Percentiles rank a stretch among this genome's conserved stretches.
Evolutionary conservation across 2,888 invertebrate species (phyloP).

Genomic region (Diloba caeruleocephala): DNA sequence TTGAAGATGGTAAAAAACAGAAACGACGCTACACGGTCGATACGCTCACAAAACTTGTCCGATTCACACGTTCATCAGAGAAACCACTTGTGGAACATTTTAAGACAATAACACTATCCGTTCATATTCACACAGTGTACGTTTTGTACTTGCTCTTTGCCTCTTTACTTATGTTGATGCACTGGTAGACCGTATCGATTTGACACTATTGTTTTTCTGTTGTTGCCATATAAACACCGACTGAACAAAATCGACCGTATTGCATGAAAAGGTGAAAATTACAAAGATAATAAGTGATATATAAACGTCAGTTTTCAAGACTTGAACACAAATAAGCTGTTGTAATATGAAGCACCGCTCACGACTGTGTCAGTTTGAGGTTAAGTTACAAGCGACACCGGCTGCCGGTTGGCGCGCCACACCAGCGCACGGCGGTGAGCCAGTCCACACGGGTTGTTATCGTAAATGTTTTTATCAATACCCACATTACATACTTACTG

Average conservation of each 20-base stretch:
- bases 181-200: slow-evolving; percentile 58
- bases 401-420: slow-evolving; percentile 80
- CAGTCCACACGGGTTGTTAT: slow-evolving; percentile 73
- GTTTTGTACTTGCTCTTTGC: slow-evolving; percentile 31
- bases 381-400: slow-evolving; percentile 87
- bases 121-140: slow-evolving; percentile 36
- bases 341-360: slow-evolving; percentile 83
- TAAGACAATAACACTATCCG: slow-evolving; percentile 25
- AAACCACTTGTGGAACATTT: slow-evolving; percentile 60
- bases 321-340: slow-evolving; percentile 74
- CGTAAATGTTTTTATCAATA: slow-evolving; percentile 21
- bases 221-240: slow-evolving; percentile 41
- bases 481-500: no score
- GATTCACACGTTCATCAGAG: slow-evolving; percentile 64
- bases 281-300: slow-evolving; percentile 18
- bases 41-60: slow-evolving; percentile 56
- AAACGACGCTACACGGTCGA: slow-evolving; percentile 50
- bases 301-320: slow-evolving; percentile 45
- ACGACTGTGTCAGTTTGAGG: slow-evolving; percentile 88
- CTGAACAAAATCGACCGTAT: slow-evolving; percentile 11
- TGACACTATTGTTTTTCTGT: slow-evolving; percentile 53
- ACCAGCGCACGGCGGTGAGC: slow-evolving; percentile 70
- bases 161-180: slow-evolving; percentile 55
- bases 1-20: slow-evolving; percentile 36
- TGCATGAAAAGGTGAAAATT: slow-evolving; percentile 17